Percentiles rank a stretch among this genome's conserved stretches.
These are phyloP conservation scores for Crepidodera aurea DNA, from an alignment of 2,888 invertebrate genomes.

Conservation along the genomic window DNA sequence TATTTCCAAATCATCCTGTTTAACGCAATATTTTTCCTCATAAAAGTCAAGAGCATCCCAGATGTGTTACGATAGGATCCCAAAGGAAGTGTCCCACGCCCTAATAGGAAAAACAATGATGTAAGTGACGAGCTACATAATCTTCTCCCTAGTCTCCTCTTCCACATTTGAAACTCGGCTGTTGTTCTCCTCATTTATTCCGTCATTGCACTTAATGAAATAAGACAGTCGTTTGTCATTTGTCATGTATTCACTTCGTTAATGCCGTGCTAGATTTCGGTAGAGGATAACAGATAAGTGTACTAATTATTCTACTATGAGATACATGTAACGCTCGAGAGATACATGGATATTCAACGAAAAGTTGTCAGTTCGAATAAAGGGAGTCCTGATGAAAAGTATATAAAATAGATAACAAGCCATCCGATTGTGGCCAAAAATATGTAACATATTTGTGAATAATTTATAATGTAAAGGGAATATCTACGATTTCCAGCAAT, in stretches of 20 bases:
- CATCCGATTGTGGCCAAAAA: too few species aligned
- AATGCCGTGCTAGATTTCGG: background rate
- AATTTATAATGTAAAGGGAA: too few species aligned
- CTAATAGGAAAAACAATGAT: conserved; percentile 17
- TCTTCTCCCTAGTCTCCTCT: conserved; percentile 9
- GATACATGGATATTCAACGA: background rate
- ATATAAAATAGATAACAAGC: too few species aligned
- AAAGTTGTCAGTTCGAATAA: background rate
- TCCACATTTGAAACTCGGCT: conserved; percentile 8
- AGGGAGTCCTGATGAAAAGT: too few species aligned
- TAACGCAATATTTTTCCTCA: conserved; percentile 2
- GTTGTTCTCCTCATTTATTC: conserved; percentile 14
- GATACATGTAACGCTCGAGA: background rate
- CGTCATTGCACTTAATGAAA: conserved; percentile 20
- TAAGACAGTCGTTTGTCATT: conserved; percentile 20
- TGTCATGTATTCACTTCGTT: conserved; percentile 8
- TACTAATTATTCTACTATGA: background rate
- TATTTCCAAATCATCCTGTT: background rate
- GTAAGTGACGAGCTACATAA: conserved; percentile 18
- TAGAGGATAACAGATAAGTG: conserved; percentile 7
- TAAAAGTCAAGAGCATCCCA: conserved; percentile 8
- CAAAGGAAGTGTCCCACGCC: conserved; percentile 14
- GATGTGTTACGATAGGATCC: conserved; percentile 4
- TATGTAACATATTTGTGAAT: too few species aligned
- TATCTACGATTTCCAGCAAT: too few species aligned